Percentiles rank a stretch among this genome's conserved stretches.
These are phyloP conservation scores for Cyclophora punctaria DNA, from an alignment of 2,888 invertebrate genomes.

Conservation along the genomic window DNA sequence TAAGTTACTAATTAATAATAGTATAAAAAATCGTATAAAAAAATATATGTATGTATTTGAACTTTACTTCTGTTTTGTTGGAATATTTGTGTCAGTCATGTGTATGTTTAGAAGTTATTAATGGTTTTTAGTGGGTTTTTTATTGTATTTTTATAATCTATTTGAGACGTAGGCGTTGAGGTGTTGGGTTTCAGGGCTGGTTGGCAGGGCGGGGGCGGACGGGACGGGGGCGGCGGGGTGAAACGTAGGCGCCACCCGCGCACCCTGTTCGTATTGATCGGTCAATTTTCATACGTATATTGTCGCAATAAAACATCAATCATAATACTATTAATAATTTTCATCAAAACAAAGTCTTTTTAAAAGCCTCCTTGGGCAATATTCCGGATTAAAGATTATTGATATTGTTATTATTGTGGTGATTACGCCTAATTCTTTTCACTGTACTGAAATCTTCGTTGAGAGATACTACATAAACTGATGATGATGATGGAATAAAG, in stretches of 20 bases:
- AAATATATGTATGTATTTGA: neutral
- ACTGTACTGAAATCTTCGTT: too few relatives aligned
- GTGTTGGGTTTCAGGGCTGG: conserved; percentile 43
- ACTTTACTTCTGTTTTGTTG: conserved; percentile 12
- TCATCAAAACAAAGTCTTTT: too few relatives aligned
- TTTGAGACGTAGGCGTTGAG: conserved; percentile 48
- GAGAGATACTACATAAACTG: too few relatives aligned
- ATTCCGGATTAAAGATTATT: too few relatives aligned
- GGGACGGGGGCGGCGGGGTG: conserved; percentile 30
- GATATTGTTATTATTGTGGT: too few relatives aligned
- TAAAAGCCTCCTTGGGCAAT: too few relatives aligned
- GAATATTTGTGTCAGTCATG: conserved; percentile 1
- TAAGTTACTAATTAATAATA: too few relatives aligned
- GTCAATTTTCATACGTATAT: conserved; percentile 54
- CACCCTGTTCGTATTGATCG: conserved; percentile 65
- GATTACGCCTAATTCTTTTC: too few relatives aligned
- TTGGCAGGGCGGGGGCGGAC: conserved; percentile 44
- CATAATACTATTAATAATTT: neutral
- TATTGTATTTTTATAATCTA: conserved; percentile 31
- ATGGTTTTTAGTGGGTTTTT: neutral
- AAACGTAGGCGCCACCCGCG: conserved; percentile 53
- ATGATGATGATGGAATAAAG: too few relatives aligned
- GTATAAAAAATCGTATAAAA: neutral
- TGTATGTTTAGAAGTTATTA: conserved; percentile 1
- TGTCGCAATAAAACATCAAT: conserved; percentile 35